A percentile compares a stretch with the other conserved stretches of the same genome.
phyloP scores from a whole-genome alignment of 2,797 vertebrate species.

The Pitangus sulphuratus region DNA sequence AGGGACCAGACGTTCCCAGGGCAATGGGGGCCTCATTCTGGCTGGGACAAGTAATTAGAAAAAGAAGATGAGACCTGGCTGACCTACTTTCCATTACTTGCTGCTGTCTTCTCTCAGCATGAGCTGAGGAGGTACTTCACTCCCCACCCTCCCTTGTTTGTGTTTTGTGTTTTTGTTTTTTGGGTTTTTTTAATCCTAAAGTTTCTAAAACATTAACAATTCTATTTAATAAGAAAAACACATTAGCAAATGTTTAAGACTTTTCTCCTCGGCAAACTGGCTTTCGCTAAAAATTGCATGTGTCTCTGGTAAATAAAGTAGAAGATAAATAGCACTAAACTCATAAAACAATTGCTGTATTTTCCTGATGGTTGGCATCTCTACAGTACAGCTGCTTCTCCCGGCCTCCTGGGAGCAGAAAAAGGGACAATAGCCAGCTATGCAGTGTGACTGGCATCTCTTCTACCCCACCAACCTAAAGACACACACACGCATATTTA shows the following conservation, averaged over 20 bases:
- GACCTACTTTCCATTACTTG: background rate
- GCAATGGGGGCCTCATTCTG: accelerated
- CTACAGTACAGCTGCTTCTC: slow-evolving; percentile 53
- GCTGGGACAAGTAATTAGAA: background rate
- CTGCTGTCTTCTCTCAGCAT: background rate
- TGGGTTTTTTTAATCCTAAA: background rate
- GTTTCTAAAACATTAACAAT: background rate
- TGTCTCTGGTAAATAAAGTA: slow-evolving; percentile 32
- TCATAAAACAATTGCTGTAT: slow-evolving; percentile 54
- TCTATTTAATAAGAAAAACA: background rate
- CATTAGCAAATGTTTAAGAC: background rate
- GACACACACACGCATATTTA: background rate
- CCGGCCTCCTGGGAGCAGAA: background rate
- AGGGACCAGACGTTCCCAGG: accelerated
- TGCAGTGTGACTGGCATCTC: background rate
- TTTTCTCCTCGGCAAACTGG: background rate
- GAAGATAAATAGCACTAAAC: slow-evolving; percentile 46
- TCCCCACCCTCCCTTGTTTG: background rate
- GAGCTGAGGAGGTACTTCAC: background rate
- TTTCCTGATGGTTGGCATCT: slow-evolving; percentile 55
- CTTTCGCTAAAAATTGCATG: background rate
- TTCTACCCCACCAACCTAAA: background rate
- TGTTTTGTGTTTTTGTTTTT: background rate
- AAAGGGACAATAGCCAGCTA: slow-evolving; percentile 36
- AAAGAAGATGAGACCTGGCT: background rate